Base-by-base conservation (phyloP, 2,797 vertebrate species). In the Mus minutoides region DNA sequence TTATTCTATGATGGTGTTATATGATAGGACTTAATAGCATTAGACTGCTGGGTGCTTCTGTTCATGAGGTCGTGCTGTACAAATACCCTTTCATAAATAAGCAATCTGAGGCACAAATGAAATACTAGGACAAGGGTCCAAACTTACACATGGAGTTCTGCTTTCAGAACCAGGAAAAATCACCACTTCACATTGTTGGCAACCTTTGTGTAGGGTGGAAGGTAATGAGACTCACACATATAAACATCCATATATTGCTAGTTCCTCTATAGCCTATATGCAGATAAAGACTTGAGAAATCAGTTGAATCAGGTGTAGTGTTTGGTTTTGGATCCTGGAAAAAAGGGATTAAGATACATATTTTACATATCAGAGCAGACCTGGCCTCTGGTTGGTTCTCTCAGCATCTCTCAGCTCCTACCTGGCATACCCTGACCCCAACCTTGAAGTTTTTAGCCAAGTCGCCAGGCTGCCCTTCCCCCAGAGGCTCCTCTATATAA, bases 1-100 rank as follows among this genome's bases (percentile, higher is more conserved):
- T 31, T 60, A 43, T 31, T 60, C 24, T 73, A 92, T 88, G 58
- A 52, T 22, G 58, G 22, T 52, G n/a, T 26, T 67, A 6, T 67
- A 17, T 19, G 31, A 69, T 17, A 60, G 75, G 77, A 19, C 84
- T 43, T 60, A 71, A 26, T 34, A 56, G 56, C 58, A 43, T n/a
- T 49, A 62, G 73, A n/a, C 19, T 80, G 92, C 71, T 95, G n/a
- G 37, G 14, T 79, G 69, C 22, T 85, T 64, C 77, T 82, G 73
- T 64, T 89, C 73, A 37, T 11, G 92, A 96, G 95, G 88, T 91
- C 94, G 83, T 43, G 22, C 4, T 78, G 26, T 86, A 52, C 62
- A n/a, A n/a, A 43, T 58, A 64, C 62, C 69, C 64, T 73, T 89
- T 94, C 60, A 94, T 40, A 87, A 64, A 86, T 6, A 19, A 89